A percentile compares a stretch with the other conserved stretches of the same genome.
These are phyloP conservation scores for Ctenochaetus hawaiiensis DNA, from an alignment of 2,797 vertebrate species.

Conservation along the genomic window DNA sequence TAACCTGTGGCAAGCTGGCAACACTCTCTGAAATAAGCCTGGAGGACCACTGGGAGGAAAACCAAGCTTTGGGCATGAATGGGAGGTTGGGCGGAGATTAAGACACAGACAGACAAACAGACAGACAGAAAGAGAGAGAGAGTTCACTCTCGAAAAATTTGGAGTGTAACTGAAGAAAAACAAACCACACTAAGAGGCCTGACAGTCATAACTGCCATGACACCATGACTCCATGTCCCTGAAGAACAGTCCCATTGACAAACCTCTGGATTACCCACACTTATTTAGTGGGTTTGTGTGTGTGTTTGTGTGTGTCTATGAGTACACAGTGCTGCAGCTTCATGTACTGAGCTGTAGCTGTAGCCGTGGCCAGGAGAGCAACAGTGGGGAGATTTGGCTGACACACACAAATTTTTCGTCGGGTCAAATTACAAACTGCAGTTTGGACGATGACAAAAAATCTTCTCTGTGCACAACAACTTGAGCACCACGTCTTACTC, in stretches of 20 bases:
- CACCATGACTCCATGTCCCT: constrained; percentile 22
- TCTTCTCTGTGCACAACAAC: neutral
- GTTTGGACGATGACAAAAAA: neutral
- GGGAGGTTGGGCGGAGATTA: constrained; percentile 41
- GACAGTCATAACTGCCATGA: constrained; percentile 27
- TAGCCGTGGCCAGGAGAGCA: constrained; percentile 20
- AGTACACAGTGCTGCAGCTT: constrained; percentile 8
- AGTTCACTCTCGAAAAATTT: constrained; percentile 46
- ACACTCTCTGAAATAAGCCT: constrained; percentile 36
- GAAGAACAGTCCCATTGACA: constrained; percentile 29
- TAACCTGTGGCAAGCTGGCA: constrained; percentile 63
- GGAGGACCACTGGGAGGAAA: constrained; percentile 53
- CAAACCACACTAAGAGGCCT: constrained; percentile 40
- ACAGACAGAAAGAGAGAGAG: constrained; percentile 18
- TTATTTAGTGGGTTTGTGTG: neutral
- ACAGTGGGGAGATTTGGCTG: neutral
- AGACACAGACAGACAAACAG: constrained; percentile 17
- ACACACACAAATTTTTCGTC: constrained; percentile 3
- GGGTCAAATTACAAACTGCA: neutral
- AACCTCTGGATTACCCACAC: constrained; percentile 2
- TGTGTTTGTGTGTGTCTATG: constrained; percentile 25
- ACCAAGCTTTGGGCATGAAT: constrained; percentile 53
- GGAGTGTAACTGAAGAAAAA: constrained; percentile 52
- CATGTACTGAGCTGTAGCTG: constrained; percentile 39
- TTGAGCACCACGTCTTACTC: neutral